These are phyloP conservation scores for Ypsolopha sequella DNA, from an alignment of 2,888 invertebrate species.

Conservation along the genomic window DNA sequence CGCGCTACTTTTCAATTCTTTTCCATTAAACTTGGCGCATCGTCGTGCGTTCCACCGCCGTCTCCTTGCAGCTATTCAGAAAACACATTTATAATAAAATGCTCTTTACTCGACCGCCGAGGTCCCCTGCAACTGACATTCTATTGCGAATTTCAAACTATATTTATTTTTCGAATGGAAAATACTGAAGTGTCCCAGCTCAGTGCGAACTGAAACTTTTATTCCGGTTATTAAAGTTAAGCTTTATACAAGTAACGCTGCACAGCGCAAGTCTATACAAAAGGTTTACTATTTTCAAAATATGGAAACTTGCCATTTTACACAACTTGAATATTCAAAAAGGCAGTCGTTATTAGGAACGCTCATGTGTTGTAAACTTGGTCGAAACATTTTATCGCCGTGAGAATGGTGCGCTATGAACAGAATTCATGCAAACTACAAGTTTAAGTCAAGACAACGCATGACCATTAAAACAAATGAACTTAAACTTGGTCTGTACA, in stretches of 20 bases:
- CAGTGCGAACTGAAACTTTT: conserved; percentile 42
- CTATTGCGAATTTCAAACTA: conserved; percentile 60
- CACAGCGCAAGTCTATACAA: background rate
- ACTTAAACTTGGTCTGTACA: background rate
- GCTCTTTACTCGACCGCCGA: conserved; percentile 57
- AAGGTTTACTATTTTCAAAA: background rate
- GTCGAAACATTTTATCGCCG: background rate
- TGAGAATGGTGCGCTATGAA: background rate
- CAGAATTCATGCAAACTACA: conserved; percentile 2
- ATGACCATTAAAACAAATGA: background rate
- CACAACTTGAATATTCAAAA: background rate
- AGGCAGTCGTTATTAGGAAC: background rate
- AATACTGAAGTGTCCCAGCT: conserved; percentile 38
- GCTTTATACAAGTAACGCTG: background rate
- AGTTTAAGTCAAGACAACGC: background rate
- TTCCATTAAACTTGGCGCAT: conserved; percentile 70
- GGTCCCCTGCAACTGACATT: conserved; percentile 60
- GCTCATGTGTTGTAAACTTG: background rate
- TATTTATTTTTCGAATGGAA: conserved; percentile 28
- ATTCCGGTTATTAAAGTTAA: conserved; percentile 27
- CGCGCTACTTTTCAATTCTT: conserved; percentile 70
- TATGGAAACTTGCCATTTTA: background rate
- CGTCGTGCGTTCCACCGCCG: conserved; percentile 54
- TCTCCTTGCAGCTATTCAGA: conserved; percentile 44
- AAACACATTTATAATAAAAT: conserved; percentile 69